These are phyloP conservation scores for Hippasteria phrygiana DNA, from an alignment of 53 echinoderm and acorn worm species.

Conservation along the genomic window DNA sequence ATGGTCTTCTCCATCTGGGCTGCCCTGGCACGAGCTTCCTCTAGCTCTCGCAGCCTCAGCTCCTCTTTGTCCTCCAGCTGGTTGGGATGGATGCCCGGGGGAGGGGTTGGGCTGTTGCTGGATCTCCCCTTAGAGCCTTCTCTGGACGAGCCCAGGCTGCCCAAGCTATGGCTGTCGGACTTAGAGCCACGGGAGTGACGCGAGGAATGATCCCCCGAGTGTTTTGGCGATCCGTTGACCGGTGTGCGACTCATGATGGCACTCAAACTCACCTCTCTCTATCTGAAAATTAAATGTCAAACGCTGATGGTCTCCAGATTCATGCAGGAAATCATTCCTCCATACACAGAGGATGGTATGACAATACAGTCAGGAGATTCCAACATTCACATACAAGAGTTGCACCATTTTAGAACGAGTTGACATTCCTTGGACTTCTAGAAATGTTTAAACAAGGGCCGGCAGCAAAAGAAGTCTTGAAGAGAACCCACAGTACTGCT, in stretches of 20 bases:
- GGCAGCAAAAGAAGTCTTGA: too few relatives aligned
- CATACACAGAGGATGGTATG: background rate
- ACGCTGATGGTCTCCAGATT: background rate
- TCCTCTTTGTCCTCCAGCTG: constrained; percentile 89
- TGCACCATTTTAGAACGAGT: too few relatives aligned
- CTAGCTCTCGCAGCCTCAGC: constrained; percentile 85
- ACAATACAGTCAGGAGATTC: background rate
- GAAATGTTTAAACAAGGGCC: too few relatives aligned
- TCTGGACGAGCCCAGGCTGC: constrained; percentile 34
- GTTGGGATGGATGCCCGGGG: constrained; percentile 51
- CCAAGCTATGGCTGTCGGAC: background rate
- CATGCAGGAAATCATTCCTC: background rate
- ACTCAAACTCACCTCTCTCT: background rate
- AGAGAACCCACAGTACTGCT: too few relatives aligned
- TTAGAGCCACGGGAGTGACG: constrained; percentile 48
- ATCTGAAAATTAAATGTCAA: background rate
- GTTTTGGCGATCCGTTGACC: constrained; percentile 43
- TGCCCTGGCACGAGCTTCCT: constrained; percentile 89
- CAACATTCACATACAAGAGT: too few relatives aligned
- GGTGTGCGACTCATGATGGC: constrained; percentile 51
- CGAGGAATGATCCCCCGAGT: background rate
- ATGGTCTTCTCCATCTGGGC: constrained; percentile 99
- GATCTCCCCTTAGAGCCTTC: constrained; percentile 48
- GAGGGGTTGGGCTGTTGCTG: constrained; percentile 46
- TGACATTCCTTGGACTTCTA: too few relatives aligned